Percentiles rank a stretch among this genome's conserved stretches.
Evolutionary conservation across 1,140 invertebrate genomes (phyloP).

Genomic region (Hyles euphorbiae): DNA sequence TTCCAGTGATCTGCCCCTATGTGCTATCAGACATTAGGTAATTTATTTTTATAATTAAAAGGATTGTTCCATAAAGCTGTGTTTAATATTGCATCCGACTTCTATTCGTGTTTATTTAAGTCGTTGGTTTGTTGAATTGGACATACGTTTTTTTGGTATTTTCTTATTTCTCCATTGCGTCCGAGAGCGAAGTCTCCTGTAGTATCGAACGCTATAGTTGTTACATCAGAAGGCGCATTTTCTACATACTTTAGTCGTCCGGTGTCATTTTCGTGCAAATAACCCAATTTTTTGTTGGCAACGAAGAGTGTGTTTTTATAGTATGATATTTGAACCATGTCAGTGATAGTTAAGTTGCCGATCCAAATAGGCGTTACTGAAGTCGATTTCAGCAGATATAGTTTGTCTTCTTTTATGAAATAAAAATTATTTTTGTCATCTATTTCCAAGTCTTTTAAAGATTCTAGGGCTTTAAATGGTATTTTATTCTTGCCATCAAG

Average conservation of each 20-base stretch:
- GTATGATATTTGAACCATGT: constrained; percentile 53
- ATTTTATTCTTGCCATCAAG: constrained; percentile 46
- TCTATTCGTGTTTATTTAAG: no score
- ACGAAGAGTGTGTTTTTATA: constrained; percentile 47
- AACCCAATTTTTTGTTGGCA: constrained; percentile 45
- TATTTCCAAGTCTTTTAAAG: constrained; percentile 49
- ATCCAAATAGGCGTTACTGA: constrained; percentile 34
- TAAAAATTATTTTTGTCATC: constrained; percentile 59
- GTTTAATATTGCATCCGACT: constrained; percentile 2
- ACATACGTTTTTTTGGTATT: constrained; percentile 50
- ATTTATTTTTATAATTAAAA: constrained; percentile 52
- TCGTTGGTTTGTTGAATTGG: no score
- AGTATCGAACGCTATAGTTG: constrained; percentile 53
- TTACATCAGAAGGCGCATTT: constrained; percentile 43
- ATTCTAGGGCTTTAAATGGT: constrained; percentile 38
- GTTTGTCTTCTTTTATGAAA: constrained; percentile 45
- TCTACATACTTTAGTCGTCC: constrained; percentile 41
- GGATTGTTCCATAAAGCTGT: constrained; percentile 13
- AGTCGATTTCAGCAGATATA: constrained; percentile 46
- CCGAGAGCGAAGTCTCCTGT: constrained; percentile 49
- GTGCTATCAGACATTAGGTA: constrained; percentile 13
- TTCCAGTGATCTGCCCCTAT: no score
- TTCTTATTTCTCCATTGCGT: constrained; percentile 43
- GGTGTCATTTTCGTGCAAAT: constrained; percentile 52
- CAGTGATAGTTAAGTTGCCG: constrained; percentile 44